These are phyloP conservation scores for Aethina tumida DNA, from an alignment of 1,140 invertebrate genomes.

Conservation along the genomic window DNA sequence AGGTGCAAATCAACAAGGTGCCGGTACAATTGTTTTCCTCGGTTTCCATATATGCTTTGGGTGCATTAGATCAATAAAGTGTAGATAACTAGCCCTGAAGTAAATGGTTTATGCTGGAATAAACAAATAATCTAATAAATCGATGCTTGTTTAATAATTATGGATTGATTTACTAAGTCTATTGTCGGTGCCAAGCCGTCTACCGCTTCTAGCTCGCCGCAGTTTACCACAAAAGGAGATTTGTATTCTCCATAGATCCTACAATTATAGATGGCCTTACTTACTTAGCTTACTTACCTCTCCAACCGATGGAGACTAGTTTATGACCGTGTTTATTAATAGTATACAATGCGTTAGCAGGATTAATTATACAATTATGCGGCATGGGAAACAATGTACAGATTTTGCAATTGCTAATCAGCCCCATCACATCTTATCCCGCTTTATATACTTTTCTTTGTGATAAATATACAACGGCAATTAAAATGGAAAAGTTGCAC, in stretches of 20 bases:
- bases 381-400: conserved; percentile 15
- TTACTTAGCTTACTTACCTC: conserved; percentile 13
- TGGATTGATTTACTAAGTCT: conserved; percentile 23
- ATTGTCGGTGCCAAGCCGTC: conserved; percentile 26
- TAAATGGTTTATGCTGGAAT: conserved; percentile 12
- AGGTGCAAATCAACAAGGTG: too few species aligned
- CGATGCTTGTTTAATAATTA: conserved; percentile 19
- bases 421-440: too few species aligned
- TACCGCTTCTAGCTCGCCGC: conserved; percentile 13
- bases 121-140: conserved; percentile 21
- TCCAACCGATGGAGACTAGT: conserved; percentile 18
- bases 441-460: too few species aligned
- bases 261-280: conserved; percentile 19
- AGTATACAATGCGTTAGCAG: conserved; percentile 20
- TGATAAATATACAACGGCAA: too few species aligned
- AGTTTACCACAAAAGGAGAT: conserved; percentile 20
- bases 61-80: too few species aligned
- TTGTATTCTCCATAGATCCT: conserved; percentile 15
- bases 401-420: conserved; percentile 13
- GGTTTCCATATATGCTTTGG: too few species aligned
- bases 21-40: too few species aligned
- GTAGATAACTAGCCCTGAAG: conserved; percentile 8
- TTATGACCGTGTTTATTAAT: conserved; percentile 22
- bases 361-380: conserved; percentile 23
- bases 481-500: too few species aligned